Evolutionary conservation across 2,888 invertebrate genomes (phyloP).

Genomic region (Drosophila atripex): DNA sequence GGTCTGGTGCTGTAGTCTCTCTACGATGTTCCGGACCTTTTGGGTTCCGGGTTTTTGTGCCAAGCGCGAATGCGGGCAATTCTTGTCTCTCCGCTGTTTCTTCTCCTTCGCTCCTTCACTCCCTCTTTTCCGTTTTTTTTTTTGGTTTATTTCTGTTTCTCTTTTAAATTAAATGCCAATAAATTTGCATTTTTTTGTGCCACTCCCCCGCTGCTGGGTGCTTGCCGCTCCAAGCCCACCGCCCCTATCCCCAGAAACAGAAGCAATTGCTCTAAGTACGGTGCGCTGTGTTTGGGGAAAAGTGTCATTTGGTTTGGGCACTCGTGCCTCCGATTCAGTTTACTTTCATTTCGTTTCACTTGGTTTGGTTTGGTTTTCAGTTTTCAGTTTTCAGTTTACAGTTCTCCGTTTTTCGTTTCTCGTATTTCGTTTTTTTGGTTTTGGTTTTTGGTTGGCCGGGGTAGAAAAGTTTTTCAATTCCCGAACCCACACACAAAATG

Average conservation of each 20-base stretch:
- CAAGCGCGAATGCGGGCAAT: slow-evolving; percentile 60
- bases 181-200: slow-evolving; percentile 68
- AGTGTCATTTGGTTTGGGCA: slow-evolving; percentile 65
- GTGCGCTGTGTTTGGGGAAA: slow-evolving; percentile 26
- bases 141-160: slow-evolving; percentile 47
- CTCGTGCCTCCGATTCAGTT: slow-evolving; percentile 61
- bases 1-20: slow-evolving; percentile 47
- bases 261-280: slow-evolving; percentile 41
- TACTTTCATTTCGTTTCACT: slow-evolving; percentile 41
- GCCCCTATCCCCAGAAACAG: background rate
- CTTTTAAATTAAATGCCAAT: slow-evolving; percentile 76
- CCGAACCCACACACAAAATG: slow-evolving; percentile 56
- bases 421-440: background rate
- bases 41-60: slow-evolving; percentile 38
- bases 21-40: slow-evolving; percentile 29
- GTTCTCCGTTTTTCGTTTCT: too few species aligned
- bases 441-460: background rate
- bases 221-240: background rate
- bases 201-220: background rate
- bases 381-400: background rate
- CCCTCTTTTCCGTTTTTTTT: slow-evolving; percentile 9
- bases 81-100: slow-evolving; percentile 16
- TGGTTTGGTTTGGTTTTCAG: slow-evolving; percentile 12
- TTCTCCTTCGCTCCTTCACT: background rate
- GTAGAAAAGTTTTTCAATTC: slow-evolving; percentile 68